These are phyloP conservation scores for Drosophila mercatorum DNA, from an alignment of 2,888 invertebrate species.

Conservation along the genomic window DNA sequence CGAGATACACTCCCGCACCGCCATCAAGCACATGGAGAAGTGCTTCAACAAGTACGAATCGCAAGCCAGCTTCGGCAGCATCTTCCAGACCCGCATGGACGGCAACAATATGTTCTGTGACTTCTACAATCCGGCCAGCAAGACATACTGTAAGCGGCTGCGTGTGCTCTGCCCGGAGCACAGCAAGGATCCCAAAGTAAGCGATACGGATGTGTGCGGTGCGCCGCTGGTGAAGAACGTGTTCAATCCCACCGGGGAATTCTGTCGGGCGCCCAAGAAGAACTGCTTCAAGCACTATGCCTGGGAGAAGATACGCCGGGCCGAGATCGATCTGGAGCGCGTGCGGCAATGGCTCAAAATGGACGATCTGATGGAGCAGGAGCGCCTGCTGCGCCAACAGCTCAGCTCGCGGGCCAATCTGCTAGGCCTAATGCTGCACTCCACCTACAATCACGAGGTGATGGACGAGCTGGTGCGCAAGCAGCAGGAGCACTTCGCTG, in stretches of 20 bases:
- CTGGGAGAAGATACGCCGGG: constrained; percentile 97
- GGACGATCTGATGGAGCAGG: constrained; percentile 97
- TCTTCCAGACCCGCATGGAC: constrained; percentile 97
- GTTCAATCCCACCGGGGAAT: constrained; percentile 93
- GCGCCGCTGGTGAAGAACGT: constrained; percentile 94
- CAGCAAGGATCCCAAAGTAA: constrained; percentile 96
- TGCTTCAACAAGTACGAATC: constrained; percentile 99
- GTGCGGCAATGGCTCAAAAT: constrained; percentile 96
- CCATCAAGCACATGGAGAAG: constrained; percentile 98
- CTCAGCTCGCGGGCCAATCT: constrained; percentile 94
- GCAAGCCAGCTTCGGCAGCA: constrained; percentile 97
- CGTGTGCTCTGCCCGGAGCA: constrained; percentile 99
- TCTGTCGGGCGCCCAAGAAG: constrained; percentile 94
- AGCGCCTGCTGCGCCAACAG: constrained; percentile 91
- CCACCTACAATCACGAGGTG: constrained; percentile 96
- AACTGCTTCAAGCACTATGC: constrained; percentile 95
- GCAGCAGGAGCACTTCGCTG: constrained; percentile 80
- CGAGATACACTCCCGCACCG: constrained; percentile 95
- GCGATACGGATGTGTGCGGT: constrained; percentile 95
- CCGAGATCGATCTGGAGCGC: constrained; percentile 98
- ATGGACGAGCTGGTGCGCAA: constrained; percentile 89
- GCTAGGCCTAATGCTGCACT: constrained; percentile 97
- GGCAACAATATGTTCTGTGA: constrained; percentile 99
- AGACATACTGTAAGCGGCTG: constrained; percentile 97
- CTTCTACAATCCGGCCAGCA: constrained; percentile 93